A percentile compares a stretch with the other conserved stretches of the same genome.
These are phyloP conservation scores for Drosophila kepulauana DNA, from an alignment of 1,140 invertebrate genomes.

Conservation along the genomic window DNA sequence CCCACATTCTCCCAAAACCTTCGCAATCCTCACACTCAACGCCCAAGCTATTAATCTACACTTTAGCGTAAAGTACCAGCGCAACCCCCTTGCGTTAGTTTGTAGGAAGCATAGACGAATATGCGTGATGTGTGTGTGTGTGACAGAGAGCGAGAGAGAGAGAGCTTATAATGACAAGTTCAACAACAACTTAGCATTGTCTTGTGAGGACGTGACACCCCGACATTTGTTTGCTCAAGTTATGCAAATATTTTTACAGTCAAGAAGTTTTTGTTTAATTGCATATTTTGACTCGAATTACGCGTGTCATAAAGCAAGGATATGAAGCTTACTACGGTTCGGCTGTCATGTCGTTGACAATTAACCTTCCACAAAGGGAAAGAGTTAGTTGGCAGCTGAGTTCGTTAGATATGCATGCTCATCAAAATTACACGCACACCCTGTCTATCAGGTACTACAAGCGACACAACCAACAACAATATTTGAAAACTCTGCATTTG, in stretches of 20 bases:
- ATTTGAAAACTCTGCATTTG: neutral
- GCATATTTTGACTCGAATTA: conserved; percentile 84
- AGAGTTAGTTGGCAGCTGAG: conserved; percentile 22
- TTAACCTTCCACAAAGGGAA: conserved; percentile 37
- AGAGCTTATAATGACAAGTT: conserved; percentile 72
- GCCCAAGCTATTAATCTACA: conserved; percentile 76
- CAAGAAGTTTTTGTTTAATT: conserved; percentile 85
- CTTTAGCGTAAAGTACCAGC: conserved; percentile 65
- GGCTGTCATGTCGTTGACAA: conserved; percentile 22
- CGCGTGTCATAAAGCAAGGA: conserved; percentile 82
- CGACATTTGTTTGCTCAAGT: conserved; percentile 81
- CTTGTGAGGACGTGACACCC: conserved; percentile 68
- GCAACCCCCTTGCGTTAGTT: conserved; percentile 45
- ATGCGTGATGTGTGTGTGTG: conserved; percentile 15
- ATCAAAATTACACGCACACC: neutral
- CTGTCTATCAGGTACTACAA: neutral
- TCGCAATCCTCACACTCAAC: conserved; percentile 9
- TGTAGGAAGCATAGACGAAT: conserved; percentile 14
- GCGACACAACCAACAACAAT: neutral
- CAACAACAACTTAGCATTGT: conserved; percentile 82
- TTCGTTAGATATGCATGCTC: neutral
- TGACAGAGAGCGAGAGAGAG: conserved; percentile 46
- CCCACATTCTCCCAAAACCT: neutral
- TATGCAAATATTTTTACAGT: conserved; percentile 83
- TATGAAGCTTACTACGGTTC: conserved; percentile 69